Evolutionary conservation across 2,888 invertebrate genomes (phyloP).

Genomic region (Hipparchia sbordonii): DNA sequence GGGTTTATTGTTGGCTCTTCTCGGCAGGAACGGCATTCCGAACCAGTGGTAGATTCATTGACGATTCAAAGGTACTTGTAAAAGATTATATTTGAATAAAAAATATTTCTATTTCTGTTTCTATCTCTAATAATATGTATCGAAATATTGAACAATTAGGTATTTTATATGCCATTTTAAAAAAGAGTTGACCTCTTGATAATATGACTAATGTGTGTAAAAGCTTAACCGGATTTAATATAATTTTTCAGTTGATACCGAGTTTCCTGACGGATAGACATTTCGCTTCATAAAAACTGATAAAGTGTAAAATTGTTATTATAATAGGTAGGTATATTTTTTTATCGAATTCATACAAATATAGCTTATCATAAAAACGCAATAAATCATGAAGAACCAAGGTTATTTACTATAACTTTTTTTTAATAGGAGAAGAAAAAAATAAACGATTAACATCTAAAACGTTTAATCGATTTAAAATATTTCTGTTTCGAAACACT

Average conservation of each 20-base stretch:
- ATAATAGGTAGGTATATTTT: neutral
- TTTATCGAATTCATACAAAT: slow-evolving; percentile 14
- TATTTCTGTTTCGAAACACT: slow-evolving; percentile 33
- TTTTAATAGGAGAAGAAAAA: slow-evolving; percentile 30
- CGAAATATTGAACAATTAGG: too few relatives aligned
- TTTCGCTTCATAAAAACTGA: slow-evolving; percentile 1
- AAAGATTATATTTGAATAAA: too few relatives aligned
- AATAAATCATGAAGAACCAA: slow-evolving; percentile 35
- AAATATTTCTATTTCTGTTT: too few relatives aligned
- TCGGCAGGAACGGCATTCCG: too few relatives aligned
- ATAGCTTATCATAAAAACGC: slow-evolving; percentile 25
- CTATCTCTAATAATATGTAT: too few relatives aligned
- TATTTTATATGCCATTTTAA: too few relatives aligned
- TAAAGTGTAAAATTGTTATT: neutral
- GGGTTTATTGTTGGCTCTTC: too few relatives aligned
- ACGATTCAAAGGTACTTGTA: too few relatives aligned
- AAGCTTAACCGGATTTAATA: slow-evolving; percentile 12
- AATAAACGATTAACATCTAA: slow-evolving; percentile 20
- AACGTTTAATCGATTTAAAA: slow-evolving; percentile 25
- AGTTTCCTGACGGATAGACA: slow-evolving; percentile 18
- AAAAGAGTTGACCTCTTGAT: slow-evolving; percentile 1
- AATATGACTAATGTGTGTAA: slow-evolving; percentile 9
- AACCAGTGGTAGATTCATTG: too few relatives aligned
- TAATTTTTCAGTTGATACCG: slow-evolving; percentile 9
- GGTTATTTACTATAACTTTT: slow-evolving; percentile 34